phyloP scores from a whole-genome alignment of 2,113 vertebrate genomes.

The Myotis yumanensis region DNA sequence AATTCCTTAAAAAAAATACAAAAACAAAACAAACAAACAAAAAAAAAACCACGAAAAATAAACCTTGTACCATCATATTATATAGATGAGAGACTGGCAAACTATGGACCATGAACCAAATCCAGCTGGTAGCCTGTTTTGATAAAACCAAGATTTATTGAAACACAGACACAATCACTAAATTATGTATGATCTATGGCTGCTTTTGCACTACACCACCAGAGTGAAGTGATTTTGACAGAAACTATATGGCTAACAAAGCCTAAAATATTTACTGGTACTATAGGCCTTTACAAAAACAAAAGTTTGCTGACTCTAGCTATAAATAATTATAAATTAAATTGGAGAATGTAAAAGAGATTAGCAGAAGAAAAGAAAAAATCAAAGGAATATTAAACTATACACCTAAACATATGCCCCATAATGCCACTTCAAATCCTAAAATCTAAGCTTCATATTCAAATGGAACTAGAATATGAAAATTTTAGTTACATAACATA shows the following conservation, averaged over 20 bases:
- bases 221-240: background rate
- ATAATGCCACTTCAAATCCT: background rate
- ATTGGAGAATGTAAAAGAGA: background rate
- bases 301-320: background rate
- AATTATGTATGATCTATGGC: background rate
- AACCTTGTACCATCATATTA: background rate
- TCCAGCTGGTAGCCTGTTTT: background rate
- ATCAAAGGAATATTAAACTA: constrained; percentile 4
- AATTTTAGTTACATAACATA: background rate
- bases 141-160: constrained; percentile 3
- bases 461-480: constrained; percentile 23
- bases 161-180: background rate
- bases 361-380: background rate
- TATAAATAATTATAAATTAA: constrained; percentile 19
- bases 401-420: background rate
- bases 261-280: constrained; percentile 25
- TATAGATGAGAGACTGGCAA: background rate
- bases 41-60: background rate
- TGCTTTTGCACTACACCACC: background rate
- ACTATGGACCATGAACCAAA: background rate
- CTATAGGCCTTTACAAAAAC: background rate
- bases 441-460: constrained; percentile 6
- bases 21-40: background rate
- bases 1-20: background rate
- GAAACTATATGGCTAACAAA: background rate